Evolutionary conservation across 2,113 vertebrate genomes (phyloP).

Genomic region (Chroicocephalus ridibundus): DNA sequence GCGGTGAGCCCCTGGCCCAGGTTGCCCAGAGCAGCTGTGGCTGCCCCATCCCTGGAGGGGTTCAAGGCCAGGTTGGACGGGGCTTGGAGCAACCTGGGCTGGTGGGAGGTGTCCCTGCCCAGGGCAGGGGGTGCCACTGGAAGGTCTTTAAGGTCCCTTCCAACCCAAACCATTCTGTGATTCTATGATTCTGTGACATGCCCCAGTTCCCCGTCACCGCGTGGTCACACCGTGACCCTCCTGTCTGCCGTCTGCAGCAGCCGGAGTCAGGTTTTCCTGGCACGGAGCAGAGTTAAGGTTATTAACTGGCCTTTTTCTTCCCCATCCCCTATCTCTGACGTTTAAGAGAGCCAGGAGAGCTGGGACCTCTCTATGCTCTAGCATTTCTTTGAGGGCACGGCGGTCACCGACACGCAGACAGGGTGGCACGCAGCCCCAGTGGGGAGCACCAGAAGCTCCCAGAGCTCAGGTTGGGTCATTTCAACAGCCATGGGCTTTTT

Average conservation of each 20-base stretch:
- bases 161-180: too few species aligned
- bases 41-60: too few species aligned
- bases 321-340: not conserved
- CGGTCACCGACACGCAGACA: fast-evolving
- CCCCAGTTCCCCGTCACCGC: not conserved
- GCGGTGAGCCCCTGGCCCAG: too few species aligned
- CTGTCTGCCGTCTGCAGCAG: not conserved
- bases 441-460: not conserved
- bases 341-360: not conserved
- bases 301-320: not conserved
- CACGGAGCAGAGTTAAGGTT: not conserved
- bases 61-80: too few species aligned
- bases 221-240: not conserved
- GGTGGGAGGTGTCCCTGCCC: too few species aligned
- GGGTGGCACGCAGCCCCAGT: not conserved
- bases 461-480: not conserved
- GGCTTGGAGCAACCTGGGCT: too few species aligned
- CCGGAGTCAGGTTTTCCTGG: not conserved
- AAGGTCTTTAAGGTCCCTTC: too few species aligned
- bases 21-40: too few species aligned
- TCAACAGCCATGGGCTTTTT: not conserved
- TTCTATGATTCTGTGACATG: not conserved
- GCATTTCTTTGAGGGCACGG: not conserved
- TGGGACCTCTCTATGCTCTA: not conserved
- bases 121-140: too few species aligned